Evolutionary conservation across 2,888 invertebrate genomes (phyloP), one percentile per base, ranked within the genome.

Genomic region (Sylvicola cinctus): DNA sequence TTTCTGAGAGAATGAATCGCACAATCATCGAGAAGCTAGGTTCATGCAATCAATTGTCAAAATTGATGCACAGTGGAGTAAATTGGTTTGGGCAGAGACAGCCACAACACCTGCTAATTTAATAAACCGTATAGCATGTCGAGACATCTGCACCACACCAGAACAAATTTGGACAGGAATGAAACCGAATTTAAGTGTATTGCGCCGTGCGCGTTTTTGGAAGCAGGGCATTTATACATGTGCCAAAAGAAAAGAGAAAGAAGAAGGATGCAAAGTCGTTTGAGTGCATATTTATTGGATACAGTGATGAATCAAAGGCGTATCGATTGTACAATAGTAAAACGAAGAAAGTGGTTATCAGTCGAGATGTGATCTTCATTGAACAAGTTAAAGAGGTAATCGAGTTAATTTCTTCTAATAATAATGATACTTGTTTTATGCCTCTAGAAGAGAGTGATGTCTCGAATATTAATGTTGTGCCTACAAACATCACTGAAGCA

Each of bases 231-330:
- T 16, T 29, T 3, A 23, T 28, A 7, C 27, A 31, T 30, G 30
- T 45, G 14, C 43, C 43, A 15, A 32, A 39, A 14, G 28, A 41
- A 37, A 31, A 33, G 17, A 26, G 44, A 34, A 42, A 13, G 16
- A 43, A 42, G 32, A 29, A 31, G 13, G 38, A 39, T 31, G 3
- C 35, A 15, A 41, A 38, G 28, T 39, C 37, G 11, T 17, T 27
- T 28, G 17, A 33, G 15, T 29, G 14, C 13, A 30, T 35, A n/a
- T 31, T 30, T 17, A 14, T 35, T 16, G 30, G 35, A 10, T 30
- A 30, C 15, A 12, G 28, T 11, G 30, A 17, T 6, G 16, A 29
- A 14, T 4, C 16, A 13, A 34, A 34, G 29, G 23, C 20, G 3
- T 35, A 30, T 20, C 29, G 35, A 5, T 12, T 35, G n/a, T 35